Conservation (phyloP, 1,140 invertebrate species). For the Phymorhynchus buccinoides region DNA sequence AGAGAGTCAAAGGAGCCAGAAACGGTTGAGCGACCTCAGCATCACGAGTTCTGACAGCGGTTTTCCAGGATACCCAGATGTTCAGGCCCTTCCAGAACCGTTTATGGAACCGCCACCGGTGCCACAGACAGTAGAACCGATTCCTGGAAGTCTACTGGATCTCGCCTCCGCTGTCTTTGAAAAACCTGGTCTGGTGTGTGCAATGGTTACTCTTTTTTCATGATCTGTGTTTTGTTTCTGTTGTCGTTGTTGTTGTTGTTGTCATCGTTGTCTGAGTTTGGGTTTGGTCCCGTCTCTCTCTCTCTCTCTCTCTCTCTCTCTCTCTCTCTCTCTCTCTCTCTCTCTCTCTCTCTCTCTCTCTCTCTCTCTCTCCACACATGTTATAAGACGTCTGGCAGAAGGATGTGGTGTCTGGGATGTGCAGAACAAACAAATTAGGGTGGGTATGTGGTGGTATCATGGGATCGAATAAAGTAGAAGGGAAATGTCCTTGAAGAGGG, state of each 20-base stretch:
- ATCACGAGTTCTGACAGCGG: slow-evolving; percentile 35
- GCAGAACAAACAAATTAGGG: no score
- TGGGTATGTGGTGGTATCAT: no score
- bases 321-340: not conserved
- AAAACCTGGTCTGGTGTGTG: no score
- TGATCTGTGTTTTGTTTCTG: not conserved
- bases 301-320: slow-evolving; percentile 13
- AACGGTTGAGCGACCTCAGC: slow-evolving; percentile 32
- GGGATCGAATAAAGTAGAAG: no score
- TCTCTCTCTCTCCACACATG: not conserved
- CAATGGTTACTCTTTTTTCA: not conserved
- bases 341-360: not conserved
- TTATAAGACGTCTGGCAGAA: no score
- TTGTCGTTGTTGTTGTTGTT: not conserved
- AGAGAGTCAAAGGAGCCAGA: not conserved
- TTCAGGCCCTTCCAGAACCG: no score
- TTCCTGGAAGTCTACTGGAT: not conserved
- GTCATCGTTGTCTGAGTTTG: not conserved
- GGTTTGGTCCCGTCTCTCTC: not conserved
- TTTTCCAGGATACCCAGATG: not conserved
- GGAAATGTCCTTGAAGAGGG: no score
- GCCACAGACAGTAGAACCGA: no score
- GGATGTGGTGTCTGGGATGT: no score
- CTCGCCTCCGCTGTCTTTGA: no score
- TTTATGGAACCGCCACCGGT: no score